Evolutionary conservation across 2,888 invertebrate genomes (phyloP).

Genomic region (Phortica okadai): DNA sequence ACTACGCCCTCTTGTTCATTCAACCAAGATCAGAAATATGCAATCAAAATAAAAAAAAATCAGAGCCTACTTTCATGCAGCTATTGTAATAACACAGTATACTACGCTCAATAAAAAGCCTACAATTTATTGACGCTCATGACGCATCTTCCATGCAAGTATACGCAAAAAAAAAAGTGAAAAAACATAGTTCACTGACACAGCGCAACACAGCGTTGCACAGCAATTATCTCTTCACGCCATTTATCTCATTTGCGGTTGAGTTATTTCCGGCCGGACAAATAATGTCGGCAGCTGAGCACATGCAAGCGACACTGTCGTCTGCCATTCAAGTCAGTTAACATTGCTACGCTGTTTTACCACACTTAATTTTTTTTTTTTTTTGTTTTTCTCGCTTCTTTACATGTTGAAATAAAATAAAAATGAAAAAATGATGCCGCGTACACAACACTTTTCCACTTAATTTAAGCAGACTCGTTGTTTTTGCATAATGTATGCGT

Average conservation of each 20-base stretch:
- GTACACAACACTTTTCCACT: conserved; percentile 65
- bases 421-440: neutral
- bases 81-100: neutral
- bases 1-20: too few species aligned
- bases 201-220: neutral
- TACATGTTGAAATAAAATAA: neutral
- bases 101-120: conserved; percentile 11
- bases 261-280: conserved; percentile 70
- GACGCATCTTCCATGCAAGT: neutral
- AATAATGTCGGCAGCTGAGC: conserved; percentile 46
- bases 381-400: conserved; percentile 28
- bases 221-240: conserved; percentile 68
- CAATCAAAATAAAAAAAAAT: neutral
- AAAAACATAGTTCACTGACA: conserved; percentile 11
- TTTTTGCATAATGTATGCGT: conserved; percentile 64
- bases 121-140: conserved; percentile 19
- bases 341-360: conserved; percentile 14
- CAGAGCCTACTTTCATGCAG: conserved; percentile 1
- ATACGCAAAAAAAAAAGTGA: neutral
- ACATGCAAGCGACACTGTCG: conserved; percentile 2
- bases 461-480: conserved; percentile 58
- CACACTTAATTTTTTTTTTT: conserved; percentile 18
- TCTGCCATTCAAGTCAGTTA: conserved; percentile 16
- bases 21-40: neutral
- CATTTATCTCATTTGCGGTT: conserved; percentile 74